Conservation (phyloP, 2,113 vertebrate species). For the Myotis davidii region DNA sequence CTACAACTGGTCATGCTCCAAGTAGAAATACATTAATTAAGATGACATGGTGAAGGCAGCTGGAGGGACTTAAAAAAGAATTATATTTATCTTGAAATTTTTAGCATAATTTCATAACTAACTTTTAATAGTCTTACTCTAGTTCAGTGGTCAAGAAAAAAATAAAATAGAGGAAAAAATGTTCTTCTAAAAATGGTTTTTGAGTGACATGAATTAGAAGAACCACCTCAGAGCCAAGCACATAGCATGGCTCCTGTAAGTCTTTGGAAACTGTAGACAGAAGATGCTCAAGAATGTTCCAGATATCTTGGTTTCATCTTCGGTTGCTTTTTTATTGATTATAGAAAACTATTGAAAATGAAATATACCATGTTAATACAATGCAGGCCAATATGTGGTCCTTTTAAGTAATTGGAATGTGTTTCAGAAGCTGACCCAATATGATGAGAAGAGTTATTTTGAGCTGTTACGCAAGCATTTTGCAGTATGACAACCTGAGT, state of each 20-base stretch:
- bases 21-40: background rate
- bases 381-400: background rate
- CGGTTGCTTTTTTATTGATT: background rate
- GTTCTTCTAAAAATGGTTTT: background rate
- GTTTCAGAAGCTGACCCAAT: background rate
- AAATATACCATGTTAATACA: background rate
- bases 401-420: background rate
- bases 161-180: background rate
- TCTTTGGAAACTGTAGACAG: background rate
- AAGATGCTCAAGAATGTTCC: background rate
- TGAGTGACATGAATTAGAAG: background rate
- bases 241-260: background rate
- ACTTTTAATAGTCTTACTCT: background rate
- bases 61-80: background rate
- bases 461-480: background rate
- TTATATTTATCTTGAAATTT: background rate
- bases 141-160: background rate
- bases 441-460: background rate
- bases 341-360: background rate
- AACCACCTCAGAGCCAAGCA: background rate
- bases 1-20: background rate
- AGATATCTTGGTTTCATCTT: background rate
- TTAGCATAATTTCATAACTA: background rate
- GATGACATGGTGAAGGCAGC: background rate
- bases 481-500: background rate